phyloP scores from a whole-genome alignment of 35 echinoderm and acorn worm species.

The Anneissia japonica region DNA sequence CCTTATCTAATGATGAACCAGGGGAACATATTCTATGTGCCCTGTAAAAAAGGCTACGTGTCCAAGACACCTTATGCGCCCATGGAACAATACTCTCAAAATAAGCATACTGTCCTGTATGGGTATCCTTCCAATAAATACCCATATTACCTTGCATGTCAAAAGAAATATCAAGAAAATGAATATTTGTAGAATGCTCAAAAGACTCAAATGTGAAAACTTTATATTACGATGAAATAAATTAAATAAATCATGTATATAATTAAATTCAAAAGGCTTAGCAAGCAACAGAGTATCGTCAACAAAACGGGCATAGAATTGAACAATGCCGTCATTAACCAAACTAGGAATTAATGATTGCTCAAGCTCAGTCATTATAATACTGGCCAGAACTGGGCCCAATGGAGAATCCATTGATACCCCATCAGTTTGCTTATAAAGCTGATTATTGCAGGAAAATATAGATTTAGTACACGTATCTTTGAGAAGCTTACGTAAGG shows the following conservation, averaged over 20 bases:
- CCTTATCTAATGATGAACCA: too few species aligned
- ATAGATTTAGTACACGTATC: not conserved
- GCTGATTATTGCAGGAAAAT: not conserved
- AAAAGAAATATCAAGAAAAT: too few species aligned
- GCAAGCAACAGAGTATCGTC: not conserved
- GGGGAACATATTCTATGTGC: too few species aligned
- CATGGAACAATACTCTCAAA: not conserved
- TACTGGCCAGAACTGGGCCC: not conserved
- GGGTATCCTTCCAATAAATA: not conserved
- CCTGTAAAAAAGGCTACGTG: not conserved
- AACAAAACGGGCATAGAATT: not conserved
- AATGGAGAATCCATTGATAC: not conserved
- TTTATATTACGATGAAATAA: not conserved
- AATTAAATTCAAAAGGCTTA: not conserved
- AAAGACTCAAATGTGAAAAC: not conserved
- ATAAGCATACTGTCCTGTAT: not conserved
- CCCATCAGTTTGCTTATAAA: not conserved
- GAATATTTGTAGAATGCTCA: too few species aligned
- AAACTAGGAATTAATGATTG: not conserved
- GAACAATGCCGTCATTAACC: not conserved
- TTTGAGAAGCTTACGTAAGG: not conserved
- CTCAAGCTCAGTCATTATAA: not conserved
- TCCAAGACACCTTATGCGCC: not conserved
- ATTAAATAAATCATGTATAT: not conserved
- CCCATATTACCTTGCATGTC: too few species aligned